phyloP scores from a whole-genome alignment of 2,113 vertebrate species.

The Ptychochromis oligacanthus region DNA sequence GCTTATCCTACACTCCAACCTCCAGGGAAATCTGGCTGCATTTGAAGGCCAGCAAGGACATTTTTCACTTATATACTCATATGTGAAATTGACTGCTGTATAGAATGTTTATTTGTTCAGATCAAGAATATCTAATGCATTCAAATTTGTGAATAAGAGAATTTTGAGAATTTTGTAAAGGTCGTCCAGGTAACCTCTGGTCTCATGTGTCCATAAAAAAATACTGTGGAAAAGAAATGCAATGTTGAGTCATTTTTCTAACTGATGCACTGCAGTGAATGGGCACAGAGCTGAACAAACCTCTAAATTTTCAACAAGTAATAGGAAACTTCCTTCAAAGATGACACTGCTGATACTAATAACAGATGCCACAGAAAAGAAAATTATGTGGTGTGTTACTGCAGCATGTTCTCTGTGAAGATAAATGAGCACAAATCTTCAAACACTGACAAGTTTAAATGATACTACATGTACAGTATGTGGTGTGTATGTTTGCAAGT shows the following conservation, averaged over 20 bases:
- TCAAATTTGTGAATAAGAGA: too few species aligned
- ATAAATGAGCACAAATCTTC: too few species aligned
- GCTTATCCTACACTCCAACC: background rate
- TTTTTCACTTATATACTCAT: background rate
- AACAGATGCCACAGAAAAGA: background rate
- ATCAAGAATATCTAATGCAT: background rate
- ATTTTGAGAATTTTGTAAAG: too few species aligned
- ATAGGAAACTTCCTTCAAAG: background rate
- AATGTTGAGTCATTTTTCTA: rapidly evolving
- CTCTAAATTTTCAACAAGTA: background rate
- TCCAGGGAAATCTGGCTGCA: background rate
- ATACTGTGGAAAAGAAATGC: background rate
- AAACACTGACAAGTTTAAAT: too few species aligned
- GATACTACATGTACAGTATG: too few species aligned
- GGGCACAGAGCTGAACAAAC: background rate
- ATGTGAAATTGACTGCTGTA: background rate
- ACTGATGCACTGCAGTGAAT: background rate
- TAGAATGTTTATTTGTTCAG: background rate
- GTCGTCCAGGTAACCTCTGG: background rate
- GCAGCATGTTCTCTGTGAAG: too few species aligned
- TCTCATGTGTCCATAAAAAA: background rate
- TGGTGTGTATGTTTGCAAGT: too few species aligned
- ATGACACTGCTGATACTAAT: background rate
- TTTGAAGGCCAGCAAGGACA: too few species aligned
- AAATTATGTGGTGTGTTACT: background rate